These are phyloP conservation scores for Potamilus streckersoni DNA, from an alignment of 1,140 invertebrate species.

Conservation along the genomic window DNA sequence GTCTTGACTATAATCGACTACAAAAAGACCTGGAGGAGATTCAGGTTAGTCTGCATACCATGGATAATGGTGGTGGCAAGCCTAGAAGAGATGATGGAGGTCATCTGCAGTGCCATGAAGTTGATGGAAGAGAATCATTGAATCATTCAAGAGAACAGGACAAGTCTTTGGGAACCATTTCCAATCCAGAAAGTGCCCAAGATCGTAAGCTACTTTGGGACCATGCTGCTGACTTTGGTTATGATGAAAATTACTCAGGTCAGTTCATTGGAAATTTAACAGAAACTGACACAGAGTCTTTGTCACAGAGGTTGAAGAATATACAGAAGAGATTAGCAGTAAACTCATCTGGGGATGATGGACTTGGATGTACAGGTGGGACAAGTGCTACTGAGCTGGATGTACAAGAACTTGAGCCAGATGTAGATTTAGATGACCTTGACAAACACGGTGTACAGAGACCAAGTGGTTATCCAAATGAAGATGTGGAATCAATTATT, in stretches of 20 bases:
- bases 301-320: slow-evolving; percentile 16
- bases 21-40: slow-evolving; percentile 57
- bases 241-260: slow-evolving; percentile 36
- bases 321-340: not conserved
- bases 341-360: not conserved
- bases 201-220: slow-evolving; percentile 50
- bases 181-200: slow-evolving; percentile 30
- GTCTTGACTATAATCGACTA: slow-evolving; percentile 47
- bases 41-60: slow-evolving; percentile 48
- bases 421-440: slow-evolving; percentile 28
- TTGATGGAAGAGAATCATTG: slow-evolving; percentile 10
- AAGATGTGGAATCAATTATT: slow-evolving; percentile 40
- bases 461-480: slow-evolving; percentile 26
- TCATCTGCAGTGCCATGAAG: not conserved
- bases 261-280: slow-evolving; percentile 43
- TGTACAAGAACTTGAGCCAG: slow-evolving; percentile 15
- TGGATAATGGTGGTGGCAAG: slow-evolving; percentile 1
- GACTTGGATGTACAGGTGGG: slow-evolving; percentile 21
- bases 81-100: not conserved
- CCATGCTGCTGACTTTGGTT: slow-evolving; percentile 54
- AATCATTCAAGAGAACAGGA: slow-evolving; percentile 13
- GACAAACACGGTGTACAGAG: slow-evolving; percentile 21
- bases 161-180: slow-evolving; percentile 29
- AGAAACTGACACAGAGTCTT: slow-evolving; percentile 33
- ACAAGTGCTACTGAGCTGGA: slow-evolving; percentile 21